phyloP scores from a whole-genome alignment of 2,113 vertebrate genomes.

The Brachyhypopomus occidentalis region DNA sequence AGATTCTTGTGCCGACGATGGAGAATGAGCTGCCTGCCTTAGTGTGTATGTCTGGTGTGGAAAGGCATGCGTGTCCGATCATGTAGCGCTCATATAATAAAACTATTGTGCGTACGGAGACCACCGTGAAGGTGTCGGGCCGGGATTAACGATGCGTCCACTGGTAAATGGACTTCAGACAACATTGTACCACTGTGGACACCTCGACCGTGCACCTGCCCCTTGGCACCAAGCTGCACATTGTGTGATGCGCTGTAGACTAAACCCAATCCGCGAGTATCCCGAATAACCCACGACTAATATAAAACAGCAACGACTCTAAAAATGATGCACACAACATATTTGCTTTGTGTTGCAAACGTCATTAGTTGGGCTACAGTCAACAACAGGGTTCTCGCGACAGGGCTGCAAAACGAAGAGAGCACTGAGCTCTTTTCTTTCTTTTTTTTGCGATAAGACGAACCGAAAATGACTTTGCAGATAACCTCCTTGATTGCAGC shows the following conservation, averaged over 20 bases:
- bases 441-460: constrained; percentile 32
- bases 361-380: no score
- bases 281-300: no score
- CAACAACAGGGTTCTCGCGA: no score
- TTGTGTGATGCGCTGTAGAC: not conserved
- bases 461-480: constrained; percentile 1
- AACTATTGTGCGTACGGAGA: not conserved
- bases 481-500: not conserved
- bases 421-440: not conserved
- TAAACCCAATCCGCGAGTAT: no score
- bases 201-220: constrained; percentile 14
- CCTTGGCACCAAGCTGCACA: constrained; percentile 14
- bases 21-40: not conserved
- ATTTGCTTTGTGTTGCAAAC: no score
- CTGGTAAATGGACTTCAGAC: constrained; percentile 24
- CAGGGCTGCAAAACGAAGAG: not conserved
- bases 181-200: not conserved
- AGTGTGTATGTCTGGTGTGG: not conserved
- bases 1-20: not conserved
- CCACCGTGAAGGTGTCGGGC: constrained; percentile 21
- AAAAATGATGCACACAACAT: no score
- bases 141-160: constrained; percentile 32
- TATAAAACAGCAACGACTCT: no score
- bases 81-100: constrained; percentile 38
- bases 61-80: constrained; percentile 18